A percentile compares a stretch with the other conserved stretches of the same genome.
Conservation (phyloP, 2,888 invertebrate species). For the Camptogramma bilineatum region DNA sequence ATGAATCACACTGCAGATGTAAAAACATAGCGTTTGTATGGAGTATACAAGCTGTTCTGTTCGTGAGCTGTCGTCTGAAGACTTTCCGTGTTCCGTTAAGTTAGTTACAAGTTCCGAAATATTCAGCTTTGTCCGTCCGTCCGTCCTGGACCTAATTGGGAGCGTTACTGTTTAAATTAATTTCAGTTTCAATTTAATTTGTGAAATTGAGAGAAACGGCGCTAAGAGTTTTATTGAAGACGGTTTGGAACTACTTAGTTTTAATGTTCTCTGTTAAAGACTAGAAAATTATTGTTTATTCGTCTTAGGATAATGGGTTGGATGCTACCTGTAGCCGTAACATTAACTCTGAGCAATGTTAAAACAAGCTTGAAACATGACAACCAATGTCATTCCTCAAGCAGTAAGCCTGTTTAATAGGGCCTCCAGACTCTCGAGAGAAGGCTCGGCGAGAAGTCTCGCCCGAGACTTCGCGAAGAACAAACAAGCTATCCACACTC, state of each 20-base stretch:
- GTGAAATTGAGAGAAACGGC: constrained; percentile 34
- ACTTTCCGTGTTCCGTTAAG: constrained; percentile 50
- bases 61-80: constrained; percentile 21
- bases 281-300: neutral
- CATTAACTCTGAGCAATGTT: too few relatives aligned
- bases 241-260: constrained; percentile 25
- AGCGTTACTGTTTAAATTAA: constrained; percentile 32
- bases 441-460: too few relatives aligned
- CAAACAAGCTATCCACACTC: too few relatives aligned
- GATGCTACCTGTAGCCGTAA: too few relatives aligned
- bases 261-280: constrained; percentile 10
- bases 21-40: too few relatives aligned
- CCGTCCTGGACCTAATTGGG: constrained; percentile 36
- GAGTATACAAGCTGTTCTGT: neutral
- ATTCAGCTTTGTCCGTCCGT: constrained; percentile 54
- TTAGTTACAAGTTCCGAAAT: constrained; percentile 57
- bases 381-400: too few relatives aligned
- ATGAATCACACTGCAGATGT: too few relatives aligned
- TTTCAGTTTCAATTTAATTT: constrained; percentile 37
- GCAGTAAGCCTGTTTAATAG: too few relatives aligned
- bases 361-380: too few relatives aligned
- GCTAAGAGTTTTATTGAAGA: constrained; percentile 27
- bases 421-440: too few relatives aligned
- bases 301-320: too few relatives aligned
- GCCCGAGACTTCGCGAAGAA: too few relatives aligned